These are phyloP conservation scores for Myripristis jacobus DNA, from an alignment of 2,797 vertebrate species.

Conservation along the genomic window DNA sequence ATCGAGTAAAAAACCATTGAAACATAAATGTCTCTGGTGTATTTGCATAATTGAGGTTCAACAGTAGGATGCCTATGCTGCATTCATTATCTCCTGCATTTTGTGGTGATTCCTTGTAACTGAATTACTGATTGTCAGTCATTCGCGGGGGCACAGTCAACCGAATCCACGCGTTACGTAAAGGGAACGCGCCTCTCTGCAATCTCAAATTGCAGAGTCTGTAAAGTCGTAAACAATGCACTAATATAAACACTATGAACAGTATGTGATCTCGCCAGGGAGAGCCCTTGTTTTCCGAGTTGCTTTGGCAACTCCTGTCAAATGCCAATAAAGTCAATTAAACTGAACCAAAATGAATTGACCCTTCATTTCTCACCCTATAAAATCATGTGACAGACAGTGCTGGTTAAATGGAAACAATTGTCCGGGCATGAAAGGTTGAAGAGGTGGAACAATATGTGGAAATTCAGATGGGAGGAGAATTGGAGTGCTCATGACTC, in stretches of 20 bases:
- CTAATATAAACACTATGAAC: slow-evolving; percentile 57
- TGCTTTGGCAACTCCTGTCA: slow-evolving; percentile 43
- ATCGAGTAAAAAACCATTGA: slow-evolving; percentile 11
- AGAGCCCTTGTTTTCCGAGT: slow-evolving; percentile 42
- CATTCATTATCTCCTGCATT: slow-evolving; percentile 55
- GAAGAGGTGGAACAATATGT: slow-evolving; percentile 40
- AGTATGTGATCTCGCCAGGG: slow-evolving; percentile 24
- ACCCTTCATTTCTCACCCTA: neutral
- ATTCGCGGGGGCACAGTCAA: slow-evolving; percentile 40
- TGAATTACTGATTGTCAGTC: slow-evolving; percentile 49
- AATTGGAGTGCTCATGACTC: slow-evolving; percentile 61
- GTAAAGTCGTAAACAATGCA: slow-evolving; percentile 58
- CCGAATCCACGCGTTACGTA: slow-evolving; percentile 58
- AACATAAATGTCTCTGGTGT: slow-evolving; percentile 15
- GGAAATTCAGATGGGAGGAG: slow-evolving; percentile 56
- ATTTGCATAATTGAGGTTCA: slow-evolving; percentile 17
- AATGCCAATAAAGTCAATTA: slow-evolving; percentile 41
- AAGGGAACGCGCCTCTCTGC: slow-evolving; percentile 53
- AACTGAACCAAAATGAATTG: slow-evolving; percentile 7
- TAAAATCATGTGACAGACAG: slow-evolving; percentile 31
- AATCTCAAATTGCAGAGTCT: slow-evolving; percentile 67
- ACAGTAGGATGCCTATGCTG: slow-evolving; percentile 40
- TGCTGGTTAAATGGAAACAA: slow-evolving; percentile 2
- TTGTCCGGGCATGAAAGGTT: slow-evolving; percentile 27
- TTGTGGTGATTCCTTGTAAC: slow-evolving; percentile 56